Conservation (phyloP, 2,888 invertebrate genomes). For the Coenonympha arcania region DNA sequence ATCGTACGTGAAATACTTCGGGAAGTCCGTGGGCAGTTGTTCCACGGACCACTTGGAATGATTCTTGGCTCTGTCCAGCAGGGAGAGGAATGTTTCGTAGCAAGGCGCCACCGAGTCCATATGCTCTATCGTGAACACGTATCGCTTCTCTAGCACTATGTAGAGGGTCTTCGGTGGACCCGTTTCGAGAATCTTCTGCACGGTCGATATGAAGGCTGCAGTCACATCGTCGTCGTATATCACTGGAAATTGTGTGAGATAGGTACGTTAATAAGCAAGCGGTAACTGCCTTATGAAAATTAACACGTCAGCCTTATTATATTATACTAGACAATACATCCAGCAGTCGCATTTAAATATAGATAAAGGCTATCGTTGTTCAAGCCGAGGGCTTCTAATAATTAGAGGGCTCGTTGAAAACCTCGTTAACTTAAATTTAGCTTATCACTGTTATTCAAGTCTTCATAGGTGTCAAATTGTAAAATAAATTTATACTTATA, state of each 20-base stretch:
- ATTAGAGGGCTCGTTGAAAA: too few species aligned
- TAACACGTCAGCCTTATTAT: too few species aligned
- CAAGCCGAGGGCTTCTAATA: too few species aligned
- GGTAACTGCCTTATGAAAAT: too few species aligned
- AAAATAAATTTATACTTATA: too few species aligned
- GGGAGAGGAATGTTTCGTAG: slow-evolving; percentile 85
- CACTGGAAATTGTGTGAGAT: slow-evolving; percentile 78
- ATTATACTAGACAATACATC: too few species aligned
- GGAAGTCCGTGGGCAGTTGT: slow-evolving; percentile 80
- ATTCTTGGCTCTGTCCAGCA: slow-evolving; percentile 68
- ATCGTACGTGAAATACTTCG: slow-evolving; percentile 87
- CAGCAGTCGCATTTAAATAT: too few species aligned
- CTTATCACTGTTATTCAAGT: too few species aligned
- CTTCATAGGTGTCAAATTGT: too few species aligned
- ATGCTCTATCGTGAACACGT: slow-evolving; percentile 86
- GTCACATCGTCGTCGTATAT: slow-evolving; percentile 89
- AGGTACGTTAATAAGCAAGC: too few species aligned
- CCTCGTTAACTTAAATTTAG: too few species aligned
- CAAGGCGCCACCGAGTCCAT: slow-evolving; percentile 89
- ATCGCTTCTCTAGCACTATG: slow-evolving; percentile 88
- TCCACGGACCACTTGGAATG: slow-evolving; percentile 74
- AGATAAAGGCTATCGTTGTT: too few species aligned
- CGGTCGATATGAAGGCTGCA: slow-evolving; percentile 82
- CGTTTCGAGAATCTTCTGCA: slow-evolving; percentile 77
- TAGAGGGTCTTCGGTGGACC: slow-evolving; percentile 78